Conservation (phyloP, 53 echinoderm and acorn worm genomes). For the Echinometra lucunter region DNA sequence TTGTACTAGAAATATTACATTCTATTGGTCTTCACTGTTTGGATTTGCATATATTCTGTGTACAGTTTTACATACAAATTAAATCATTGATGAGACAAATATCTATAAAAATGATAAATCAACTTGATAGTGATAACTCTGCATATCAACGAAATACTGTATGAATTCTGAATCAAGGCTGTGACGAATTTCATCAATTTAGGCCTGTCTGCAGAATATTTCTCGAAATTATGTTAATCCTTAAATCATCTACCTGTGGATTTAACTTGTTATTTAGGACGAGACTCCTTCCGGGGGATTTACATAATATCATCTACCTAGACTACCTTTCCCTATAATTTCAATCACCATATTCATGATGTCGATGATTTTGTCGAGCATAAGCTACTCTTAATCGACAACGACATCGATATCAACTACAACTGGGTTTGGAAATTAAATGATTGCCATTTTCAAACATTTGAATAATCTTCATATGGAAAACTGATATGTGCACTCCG, state of each 20-base stretch:
- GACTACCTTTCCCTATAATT: not conserved
- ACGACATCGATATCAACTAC: not conserved
- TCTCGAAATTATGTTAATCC: not conserved
- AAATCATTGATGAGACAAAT: not conserved
- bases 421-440: not conserved
- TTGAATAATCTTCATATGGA: not conserved
- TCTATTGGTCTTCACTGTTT: too few species aligned
- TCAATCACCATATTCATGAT: conserved; percentile 40
- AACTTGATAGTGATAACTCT: not conserved
- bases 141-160: not conserved
- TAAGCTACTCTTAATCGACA: not conserved
- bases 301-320: not conserved
- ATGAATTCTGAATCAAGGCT: not conserved
- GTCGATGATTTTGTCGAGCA: not conserved
- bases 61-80: too few species aligned
- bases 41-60: too few species aligned
- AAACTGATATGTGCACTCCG: too few species aligned
- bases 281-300: not conserved
- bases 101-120: not conserved
- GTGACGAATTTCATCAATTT: not conserved
- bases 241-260: not conserved
- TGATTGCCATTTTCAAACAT: not conserved
- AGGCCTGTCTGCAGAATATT: not conserved
- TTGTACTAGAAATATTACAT: too few species aligned
- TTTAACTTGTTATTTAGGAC: not conserved